phyloP scores from a whole-genome alignment of 2,888 invertebrate genomes.

The Lochmaea crataegi region DNA sequence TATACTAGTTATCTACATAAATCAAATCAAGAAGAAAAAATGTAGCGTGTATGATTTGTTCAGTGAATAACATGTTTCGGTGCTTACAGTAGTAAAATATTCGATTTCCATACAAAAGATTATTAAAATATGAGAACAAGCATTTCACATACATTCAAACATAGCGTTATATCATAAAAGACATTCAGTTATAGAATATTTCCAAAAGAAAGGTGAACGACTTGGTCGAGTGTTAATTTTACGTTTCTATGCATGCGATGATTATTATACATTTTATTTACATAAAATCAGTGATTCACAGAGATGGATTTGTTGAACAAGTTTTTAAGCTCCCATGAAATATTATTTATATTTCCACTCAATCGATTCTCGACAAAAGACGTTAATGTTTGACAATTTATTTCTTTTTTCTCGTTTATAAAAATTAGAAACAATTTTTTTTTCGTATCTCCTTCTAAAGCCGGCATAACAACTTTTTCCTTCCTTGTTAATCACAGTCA shows the following conservation, averaged over 20 bases:
- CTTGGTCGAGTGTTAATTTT: not conserved
- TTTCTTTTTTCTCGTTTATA: too few relatives aligned
- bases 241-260: not conserved
- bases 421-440: too few relatives aligned
- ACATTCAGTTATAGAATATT: constrained; percentile 11
- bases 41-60: not conserved
- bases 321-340: too few relatives aligned
- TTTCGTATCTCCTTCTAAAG: too few relatives aligned
- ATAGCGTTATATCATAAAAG: constrained; percentile 23
- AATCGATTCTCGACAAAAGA: too few relatives aligned
- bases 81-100: constrained; percentile 8
- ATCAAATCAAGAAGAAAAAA: not conserved
- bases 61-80: not conserved
- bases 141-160: constrained; percentile 16
- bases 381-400: too few relatives aligned
- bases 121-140: constrained; percentile 21
- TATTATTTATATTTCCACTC: too few relatives aligned
- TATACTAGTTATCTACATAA: not conserved
- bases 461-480: too few relatives aligned
- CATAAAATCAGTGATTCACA: too few relatives aligned
- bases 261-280: not conserved
- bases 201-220: constrained; percentile 18
- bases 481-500: too few relatives aligned
- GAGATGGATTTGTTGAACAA: too few relatives aligned
- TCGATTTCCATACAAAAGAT: constrained; percentile 27